These are phyloP conservation scores for Drosophila austrosaltans DNA, from an alignment of 2,888 invertebrate species.

Conservation along the genomic window DNA sequence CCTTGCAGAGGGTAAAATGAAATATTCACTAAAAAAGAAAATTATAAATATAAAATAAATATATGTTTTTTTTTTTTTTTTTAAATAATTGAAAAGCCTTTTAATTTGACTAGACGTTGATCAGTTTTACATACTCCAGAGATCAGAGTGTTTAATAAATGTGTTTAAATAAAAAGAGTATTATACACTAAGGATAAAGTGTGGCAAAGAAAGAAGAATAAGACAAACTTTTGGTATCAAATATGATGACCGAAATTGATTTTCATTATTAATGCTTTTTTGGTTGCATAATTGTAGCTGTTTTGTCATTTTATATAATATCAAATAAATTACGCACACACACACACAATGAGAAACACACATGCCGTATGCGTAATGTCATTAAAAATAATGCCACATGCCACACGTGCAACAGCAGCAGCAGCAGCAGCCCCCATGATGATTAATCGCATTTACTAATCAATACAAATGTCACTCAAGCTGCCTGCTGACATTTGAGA, in stretches of 20 bases:
- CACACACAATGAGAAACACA: constrained; percentile 39
- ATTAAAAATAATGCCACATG: constrained; percentile 64
- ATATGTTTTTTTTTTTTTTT: too few relatives aligned
- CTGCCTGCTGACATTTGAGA: constrained; percentile 68
- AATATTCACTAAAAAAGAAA: background rate
- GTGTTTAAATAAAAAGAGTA: too few relatives aligned
- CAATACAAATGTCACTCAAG: constrained; percentile 74
- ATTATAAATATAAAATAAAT: too few relatives aligned
- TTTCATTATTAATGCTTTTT: constrained; percentile 1
- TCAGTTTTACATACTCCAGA: too few relatives aligned
- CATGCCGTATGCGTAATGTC: constrained; percentile 62
- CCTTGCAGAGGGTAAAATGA: background rate
- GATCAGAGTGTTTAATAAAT: too few relatives aligned
- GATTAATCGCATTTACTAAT: constrained; percentile 75
- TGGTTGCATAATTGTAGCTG: constrained; percentile 10
- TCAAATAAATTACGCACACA: constrained; percentile 9
- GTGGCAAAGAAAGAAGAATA: background rate
- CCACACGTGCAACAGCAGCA: constrained; percentile 29
- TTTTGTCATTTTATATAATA: constrained; percentile 38
- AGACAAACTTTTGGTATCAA: background rate
- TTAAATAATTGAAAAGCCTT: too few relatives aligned
- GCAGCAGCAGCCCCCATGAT: constrained; percentile 33
- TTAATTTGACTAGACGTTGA: too few relatives aligned
- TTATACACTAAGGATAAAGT: too few relatives aligned
- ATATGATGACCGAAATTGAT: background rate